Evolutionary conservation across 2,888 invertebrate species (phyloP).

Genomic region (Hypena proboscidalis): DNA sequence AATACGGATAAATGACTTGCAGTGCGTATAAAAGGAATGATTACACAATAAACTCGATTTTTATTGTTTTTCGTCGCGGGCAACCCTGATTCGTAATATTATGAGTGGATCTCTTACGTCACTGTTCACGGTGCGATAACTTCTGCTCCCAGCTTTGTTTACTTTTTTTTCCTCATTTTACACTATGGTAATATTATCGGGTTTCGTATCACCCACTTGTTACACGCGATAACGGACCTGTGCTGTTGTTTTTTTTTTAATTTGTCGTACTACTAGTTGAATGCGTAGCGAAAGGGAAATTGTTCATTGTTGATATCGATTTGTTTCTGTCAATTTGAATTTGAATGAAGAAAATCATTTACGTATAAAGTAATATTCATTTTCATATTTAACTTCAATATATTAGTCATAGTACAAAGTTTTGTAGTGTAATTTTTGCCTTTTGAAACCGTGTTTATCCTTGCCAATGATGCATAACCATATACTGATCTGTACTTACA

Average conservation of each 20-base stretch:
- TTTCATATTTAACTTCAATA: too few species aligned
- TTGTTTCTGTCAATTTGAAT: too few species aligned
- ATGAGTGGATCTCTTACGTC: constrained; percentile 16
- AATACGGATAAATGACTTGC: too few species aligned
- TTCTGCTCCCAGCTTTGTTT: constrained; percentile 29
- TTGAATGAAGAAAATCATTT: too few species aligned
- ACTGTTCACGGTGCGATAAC: constrained; percentile 19
- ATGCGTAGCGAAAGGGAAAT: background rate
- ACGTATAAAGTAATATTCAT: too few species aligned
- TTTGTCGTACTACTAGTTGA: constrained; percentile 4
- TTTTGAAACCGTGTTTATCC: too few species aligned
- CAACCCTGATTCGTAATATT: constrained; percentile 1
- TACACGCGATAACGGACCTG: constrained; percentile 12
- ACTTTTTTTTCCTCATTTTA: constrained; percentile 15
- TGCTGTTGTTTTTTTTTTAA: constrained; percentile 5
- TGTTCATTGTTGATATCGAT: too few species aligned
- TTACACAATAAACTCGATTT: background rate
- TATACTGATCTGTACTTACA: too few species aligned
- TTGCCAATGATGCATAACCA: too few species aligned
- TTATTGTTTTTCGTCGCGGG: background rate
- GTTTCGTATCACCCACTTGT: constrained; percentile 22
- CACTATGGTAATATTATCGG: constrained; percentile 25
- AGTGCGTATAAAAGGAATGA: too few species aligned
- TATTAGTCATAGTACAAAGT: too few species aligned
- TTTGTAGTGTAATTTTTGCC: too few species aligned